Conservation (phyloP, 2,797 vertebrate species). For the Propithecus deckenii region DNA sequence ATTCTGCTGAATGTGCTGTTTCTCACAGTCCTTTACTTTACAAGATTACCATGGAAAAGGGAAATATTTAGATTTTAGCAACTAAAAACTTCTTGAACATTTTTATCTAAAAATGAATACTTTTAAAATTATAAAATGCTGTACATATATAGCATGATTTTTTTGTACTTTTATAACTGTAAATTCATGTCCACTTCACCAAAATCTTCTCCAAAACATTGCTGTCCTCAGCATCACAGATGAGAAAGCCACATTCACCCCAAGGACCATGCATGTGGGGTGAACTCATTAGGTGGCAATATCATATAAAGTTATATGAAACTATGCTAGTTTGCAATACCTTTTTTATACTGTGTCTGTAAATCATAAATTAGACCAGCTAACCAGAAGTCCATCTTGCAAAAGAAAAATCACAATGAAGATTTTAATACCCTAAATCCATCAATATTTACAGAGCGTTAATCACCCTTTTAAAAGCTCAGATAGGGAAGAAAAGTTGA, state of each 20-base stretch:
- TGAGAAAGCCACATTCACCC: not conserved
- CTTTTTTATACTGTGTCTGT: not conserved
- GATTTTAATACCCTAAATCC: not conserved
- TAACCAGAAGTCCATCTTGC: not conserved
- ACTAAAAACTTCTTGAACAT: not conserved
- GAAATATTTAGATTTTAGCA: not conserved
- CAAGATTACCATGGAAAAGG: not conserved
- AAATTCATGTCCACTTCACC: not conserved
- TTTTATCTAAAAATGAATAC: not conserved
- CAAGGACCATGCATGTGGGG: too few species aligned
- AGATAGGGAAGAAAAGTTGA: not conserved
- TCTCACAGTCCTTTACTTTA: not conserved
- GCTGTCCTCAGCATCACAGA: not conserved
- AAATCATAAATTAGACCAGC: not conserved
- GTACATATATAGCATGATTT: not conserved
- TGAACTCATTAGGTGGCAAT: not conserved
- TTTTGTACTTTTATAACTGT: too few species aligned
- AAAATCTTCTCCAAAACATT: not conserved
- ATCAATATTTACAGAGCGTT: not conserved
- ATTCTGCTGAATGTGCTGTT: not conserved
- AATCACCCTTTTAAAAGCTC: not conserved
- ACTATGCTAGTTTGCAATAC: not conserved
- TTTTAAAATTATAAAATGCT: not conserved
- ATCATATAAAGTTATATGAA: rapidly evolving
- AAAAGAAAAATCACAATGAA: not conserved